Conservation (phyloP, 2,113 vertebrate species). For the Azemiops feae region DNA sequence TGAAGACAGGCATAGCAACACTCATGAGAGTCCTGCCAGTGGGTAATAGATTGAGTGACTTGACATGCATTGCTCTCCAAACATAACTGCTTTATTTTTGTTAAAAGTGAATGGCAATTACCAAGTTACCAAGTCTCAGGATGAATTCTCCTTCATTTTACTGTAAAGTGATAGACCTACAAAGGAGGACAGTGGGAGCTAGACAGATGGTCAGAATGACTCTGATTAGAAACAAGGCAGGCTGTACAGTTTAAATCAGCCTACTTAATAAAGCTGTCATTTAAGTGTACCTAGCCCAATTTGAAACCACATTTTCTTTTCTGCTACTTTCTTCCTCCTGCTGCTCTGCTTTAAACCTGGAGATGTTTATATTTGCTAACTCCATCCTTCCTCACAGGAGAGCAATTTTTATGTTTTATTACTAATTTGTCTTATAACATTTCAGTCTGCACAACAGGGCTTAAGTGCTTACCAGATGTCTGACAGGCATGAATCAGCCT, state of each 20-base stretch:
- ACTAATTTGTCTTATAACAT: slow-evolving; percentile 24
- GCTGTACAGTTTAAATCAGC: slow-evolving; percentile 26
- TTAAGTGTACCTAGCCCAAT: slow-evolving; percentile 20
- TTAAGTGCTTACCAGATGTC: slow-evolving; percentile 34
- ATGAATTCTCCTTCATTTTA: background rate
- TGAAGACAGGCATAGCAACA: background rate
- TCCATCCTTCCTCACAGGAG: slow-evolving; percentile 15
- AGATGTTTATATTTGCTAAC: slow-evolving; percentile 12
- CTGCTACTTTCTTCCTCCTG: background rate
- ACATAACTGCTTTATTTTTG: background rate
- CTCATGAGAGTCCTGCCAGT: background rate
- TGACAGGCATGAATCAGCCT: slow-evolving; percentile 26
- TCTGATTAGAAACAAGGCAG: background rate
- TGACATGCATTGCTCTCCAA: background rate
- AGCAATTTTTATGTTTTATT: slow-evolving; percentile 30
- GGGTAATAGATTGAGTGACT: background rate
- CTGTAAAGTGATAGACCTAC: background rate
- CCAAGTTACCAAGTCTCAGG: background rate
- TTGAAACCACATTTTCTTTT: background rate
- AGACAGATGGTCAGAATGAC: background rate
- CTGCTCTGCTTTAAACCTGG: slow-evolving; percentile 22
- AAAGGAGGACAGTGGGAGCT: background rate
- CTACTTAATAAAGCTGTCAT: slow-evolving; percentile 29
- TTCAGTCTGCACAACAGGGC: slow-evolving; percentile 12
- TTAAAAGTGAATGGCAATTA: background rate